phyloP scores from a whole-genome alignment of 2,113 vertebrate genomes.

The Scatophagus argus region DNA sequence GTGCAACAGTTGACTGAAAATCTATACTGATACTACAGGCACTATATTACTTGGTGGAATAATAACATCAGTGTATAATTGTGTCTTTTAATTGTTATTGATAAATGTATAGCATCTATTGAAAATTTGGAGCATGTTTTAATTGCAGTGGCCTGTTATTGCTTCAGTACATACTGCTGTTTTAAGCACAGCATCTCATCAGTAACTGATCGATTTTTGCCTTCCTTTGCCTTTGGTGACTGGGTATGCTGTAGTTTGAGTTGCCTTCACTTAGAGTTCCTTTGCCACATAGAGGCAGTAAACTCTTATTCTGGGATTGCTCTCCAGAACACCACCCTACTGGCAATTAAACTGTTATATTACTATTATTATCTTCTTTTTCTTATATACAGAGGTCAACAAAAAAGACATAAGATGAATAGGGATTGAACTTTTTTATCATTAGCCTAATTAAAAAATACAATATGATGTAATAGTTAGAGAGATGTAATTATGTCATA shows the following conservation, averaged over 20 bases:
- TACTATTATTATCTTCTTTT: background rate
- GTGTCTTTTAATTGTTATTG: conserved; percentile 19
- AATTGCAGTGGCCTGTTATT: conserved; percentile 8
- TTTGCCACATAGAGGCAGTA: background rate
- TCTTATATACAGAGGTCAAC: background rate
- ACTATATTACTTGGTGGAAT: background rate
- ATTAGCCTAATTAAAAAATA: background rate
- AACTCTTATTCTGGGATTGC: background rate
- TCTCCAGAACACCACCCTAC: no score
- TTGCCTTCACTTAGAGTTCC: background rate
- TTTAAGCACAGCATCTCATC: background rate
- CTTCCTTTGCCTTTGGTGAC: background rate
- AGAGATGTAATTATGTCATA: background rate
- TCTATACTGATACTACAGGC: background rate
- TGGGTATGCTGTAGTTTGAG: background rate
- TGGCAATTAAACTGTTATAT: no score
- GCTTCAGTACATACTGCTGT: background rate
- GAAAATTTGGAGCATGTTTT: conserved; percentile 1
- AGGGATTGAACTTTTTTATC: background rate
- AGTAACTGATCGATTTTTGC: conserved; percentile 13
- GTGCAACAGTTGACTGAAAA: background rate
- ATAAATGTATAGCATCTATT: background rate
- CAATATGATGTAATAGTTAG: background rate
- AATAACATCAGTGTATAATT: background rate
- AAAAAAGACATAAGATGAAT: background rate